Conservation (phyloP, 2,797 vertebrate species). For the Lepidocolaptes lacrymiger region DNA sequence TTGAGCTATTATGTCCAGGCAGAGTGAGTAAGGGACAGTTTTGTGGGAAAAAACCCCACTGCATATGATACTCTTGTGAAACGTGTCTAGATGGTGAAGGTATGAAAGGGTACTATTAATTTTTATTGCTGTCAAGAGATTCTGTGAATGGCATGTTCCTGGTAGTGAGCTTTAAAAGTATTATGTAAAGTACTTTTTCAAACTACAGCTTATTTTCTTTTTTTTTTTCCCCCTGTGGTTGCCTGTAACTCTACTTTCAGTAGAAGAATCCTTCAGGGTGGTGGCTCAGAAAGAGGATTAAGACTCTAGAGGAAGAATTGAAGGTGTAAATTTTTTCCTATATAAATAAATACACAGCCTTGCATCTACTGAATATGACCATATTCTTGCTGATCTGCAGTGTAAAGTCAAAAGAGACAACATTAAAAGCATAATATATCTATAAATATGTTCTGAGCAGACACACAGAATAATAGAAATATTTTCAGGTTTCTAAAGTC, state of each 20-base stretch:
- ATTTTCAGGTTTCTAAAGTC: neutral
- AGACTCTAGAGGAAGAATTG: neutral
- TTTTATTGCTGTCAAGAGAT: neutral
- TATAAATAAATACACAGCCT: neutral
- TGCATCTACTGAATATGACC: neutral
- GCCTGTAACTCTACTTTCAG: neutral
- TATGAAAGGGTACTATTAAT: neutral
- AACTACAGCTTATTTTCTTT: neutral
- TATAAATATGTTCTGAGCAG: neutral
- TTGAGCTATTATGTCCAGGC: neutral
- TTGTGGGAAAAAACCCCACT: neutral
- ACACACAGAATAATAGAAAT: neutral
- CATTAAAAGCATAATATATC: neutral
- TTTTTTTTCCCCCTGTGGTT: neutral
- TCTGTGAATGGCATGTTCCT: neutral
- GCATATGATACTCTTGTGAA: neutral
- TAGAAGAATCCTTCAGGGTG: slow-evolving; percentile 6
- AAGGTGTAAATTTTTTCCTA: neutral
- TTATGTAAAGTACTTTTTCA: slow-evolving; percentile 8
- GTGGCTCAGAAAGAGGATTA: neutral
- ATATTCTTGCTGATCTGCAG: neutral
- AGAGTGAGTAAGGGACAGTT: neutral
- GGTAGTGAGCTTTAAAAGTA: neutral
- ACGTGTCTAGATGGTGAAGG: neutral
- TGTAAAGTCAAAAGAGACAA: neutral